phyloP scores from a whole-genome alignment of 2,797 vertebrate genomes.

The Pseudotriccus pelzelni region DNA sequence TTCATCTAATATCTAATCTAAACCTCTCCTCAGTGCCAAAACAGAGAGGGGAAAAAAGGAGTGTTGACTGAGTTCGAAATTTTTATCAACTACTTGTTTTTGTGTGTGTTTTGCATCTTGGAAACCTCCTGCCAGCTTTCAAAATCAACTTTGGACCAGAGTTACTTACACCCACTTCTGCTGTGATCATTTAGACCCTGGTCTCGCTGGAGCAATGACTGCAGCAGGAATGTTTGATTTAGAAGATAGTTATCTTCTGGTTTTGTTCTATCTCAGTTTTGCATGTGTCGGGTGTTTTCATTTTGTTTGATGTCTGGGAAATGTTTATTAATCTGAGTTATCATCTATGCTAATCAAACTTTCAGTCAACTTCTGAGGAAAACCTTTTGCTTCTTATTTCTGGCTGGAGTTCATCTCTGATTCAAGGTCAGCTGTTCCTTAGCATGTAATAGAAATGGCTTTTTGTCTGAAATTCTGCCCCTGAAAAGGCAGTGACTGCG shows the following conservation, averaged over 20 bases:
- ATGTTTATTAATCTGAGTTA: conserved; percentile 15
- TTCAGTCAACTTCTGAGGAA: neutral
- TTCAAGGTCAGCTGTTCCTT: neutral
- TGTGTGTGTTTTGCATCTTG: neutral
- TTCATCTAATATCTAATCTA: neutral
- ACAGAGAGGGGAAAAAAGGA: neutral
- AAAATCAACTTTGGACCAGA: neutral
- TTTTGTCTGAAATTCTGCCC: neutral
- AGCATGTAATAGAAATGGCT: neutral
- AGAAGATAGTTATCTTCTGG: neutral
- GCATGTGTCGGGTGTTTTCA: neutral
- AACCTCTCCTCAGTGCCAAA: neutral
- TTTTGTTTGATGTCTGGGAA: conserved; percentile 18
- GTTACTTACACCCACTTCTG: neutral
- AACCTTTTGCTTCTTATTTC: neutral
- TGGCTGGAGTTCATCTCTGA: neutral
- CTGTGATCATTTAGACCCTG: neutral
- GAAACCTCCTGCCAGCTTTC: neutral
- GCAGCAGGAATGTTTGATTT: neutral
- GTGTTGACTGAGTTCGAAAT: neutral
- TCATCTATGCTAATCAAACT: conserved; percentile 18
- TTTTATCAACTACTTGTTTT: neutral
- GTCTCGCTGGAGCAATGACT: neutral
- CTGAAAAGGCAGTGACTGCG: neutral
- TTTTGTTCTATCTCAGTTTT: neutral